These are phyloP conservation scores for Gymnoscopelus braueri DNA, from an alignment of 2,797 vertebrate genomes.

Conservation along the genomic window DNA sequence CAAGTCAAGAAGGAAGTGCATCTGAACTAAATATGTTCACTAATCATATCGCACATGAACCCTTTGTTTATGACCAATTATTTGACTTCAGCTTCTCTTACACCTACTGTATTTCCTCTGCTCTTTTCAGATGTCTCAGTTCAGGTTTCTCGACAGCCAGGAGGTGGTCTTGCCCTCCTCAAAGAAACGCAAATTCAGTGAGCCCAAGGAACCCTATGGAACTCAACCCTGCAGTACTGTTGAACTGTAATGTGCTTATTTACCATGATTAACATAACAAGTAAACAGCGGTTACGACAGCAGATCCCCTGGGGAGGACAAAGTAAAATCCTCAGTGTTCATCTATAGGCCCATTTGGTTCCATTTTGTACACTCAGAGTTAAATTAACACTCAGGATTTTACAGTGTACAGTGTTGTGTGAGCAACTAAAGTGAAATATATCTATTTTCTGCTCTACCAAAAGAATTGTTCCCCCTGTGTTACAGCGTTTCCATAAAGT, in stretches of 20 bases:
- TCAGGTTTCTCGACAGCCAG: constrained; percentile 84
- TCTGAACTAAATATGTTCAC: no score
- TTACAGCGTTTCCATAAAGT: no score
- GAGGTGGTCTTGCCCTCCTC: constrained; percentile 73
- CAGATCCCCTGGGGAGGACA: no score
- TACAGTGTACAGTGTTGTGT: not conserved
- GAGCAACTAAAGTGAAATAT: constrained; percentile 56
- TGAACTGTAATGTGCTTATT: constrained; percentile 32
- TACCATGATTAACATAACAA: constrained; percentile 51
- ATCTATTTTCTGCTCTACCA: constrained; percentile 35
- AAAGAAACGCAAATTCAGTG: constrained; percentile 88
- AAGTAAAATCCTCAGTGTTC: no score
- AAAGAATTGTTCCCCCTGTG: no score
- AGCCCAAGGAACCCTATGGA: constrained; percentile 85
- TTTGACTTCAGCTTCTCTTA: not conserved
- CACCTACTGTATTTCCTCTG: constrained; percentile 22
- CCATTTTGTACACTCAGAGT: no score
- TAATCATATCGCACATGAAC: no score
- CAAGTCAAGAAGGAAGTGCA: no score
- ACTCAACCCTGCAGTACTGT: not conserved
- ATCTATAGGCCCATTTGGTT: no score
- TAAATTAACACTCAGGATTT: no score
- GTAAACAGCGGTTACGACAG: not conserved
- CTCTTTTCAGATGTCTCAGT: constrained; percentile 78
- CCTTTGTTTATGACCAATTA: no score